phyloP scores from a whole-genome alignment of 1,140 invertebrate species.

The Zophobas morio region DNA sequence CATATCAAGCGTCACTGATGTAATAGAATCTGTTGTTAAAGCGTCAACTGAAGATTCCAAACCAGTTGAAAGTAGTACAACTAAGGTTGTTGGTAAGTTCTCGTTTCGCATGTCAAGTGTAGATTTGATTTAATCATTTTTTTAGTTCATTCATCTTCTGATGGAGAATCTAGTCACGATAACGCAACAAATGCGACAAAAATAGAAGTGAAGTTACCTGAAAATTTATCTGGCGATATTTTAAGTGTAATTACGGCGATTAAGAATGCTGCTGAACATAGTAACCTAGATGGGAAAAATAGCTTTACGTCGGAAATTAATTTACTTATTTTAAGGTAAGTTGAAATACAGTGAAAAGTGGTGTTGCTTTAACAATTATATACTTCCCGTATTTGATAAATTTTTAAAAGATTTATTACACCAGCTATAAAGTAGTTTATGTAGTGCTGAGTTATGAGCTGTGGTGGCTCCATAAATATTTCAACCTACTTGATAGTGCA shows the following conservation, averaged over 20 bases:
- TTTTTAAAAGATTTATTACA: too few relatives aligned
- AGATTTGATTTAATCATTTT: neutral
- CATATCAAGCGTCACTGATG: slow-evolving; percentile 68
- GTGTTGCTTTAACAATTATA: too few relatives aligned
- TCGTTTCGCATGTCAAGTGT: neutral
- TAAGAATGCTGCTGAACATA: slow-evolving; percentile 72
- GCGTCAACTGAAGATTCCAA: slow-evolving; percentile 66
- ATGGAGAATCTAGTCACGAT: slow-evolving; percentile 47
- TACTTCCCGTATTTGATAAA: too few relatives aligned
- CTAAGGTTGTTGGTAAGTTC: slow-evolving; percentile 24
- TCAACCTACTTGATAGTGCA: too few relatives aligned
- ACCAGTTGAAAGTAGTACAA: neutral
- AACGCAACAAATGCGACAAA: neutral
- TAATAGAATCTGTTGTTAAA: slow-evolving; percentile 74
- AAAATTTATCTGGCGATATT: slow-evolving; percentile 73
- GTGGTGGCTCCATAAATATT: too few relatives aligned
- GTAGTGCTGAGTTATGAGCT: too few relatives aligned
- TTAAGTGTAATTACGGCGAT: slow-evolving; percentile 72
- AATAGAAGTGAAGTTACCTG: slow-evolving; percentile 71
- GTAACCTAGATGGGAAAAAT: slow-evolving; percentile 68
- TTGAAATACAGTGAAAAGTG: too few relatives aligned
- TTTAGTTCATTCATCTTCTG: slow-evolving; percentile 26
- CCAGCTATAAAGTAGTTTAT: too few relatives aligned
- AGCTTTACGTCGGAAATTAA: slow-evolving; percentile 80
- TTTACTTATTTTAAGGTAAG: slow-evolving; percentile 74